Conservation (phyloP, 2,888 invertebrate species). For the Hirtodrosophila trivittata region DNA sequence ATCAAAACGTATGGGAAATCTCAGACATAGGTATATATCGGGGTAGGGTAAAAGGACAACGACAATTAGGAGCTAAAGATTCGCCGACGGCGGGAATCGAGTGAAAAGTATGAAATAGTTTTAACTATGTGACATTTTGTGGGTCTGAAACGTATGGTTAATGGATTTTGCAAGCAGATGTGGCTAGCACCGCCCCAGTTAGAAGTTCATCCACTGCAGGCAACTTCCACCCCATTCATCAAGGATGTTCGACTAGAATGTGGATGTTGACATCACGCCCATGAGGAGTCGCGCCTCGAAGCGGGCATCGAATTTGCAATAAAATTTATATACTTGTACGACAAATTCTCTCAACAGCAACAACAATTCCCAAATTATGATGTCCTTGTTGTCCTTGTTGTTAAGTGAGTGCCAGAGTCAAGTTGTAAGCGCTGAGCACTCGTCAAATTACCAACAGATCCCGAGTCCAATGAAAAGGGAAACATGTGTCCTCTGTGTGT, state of each 20-base stretch:
- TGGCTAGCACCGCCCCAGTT: conserved; percentile 48
- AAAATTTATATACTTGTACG: conserved; percentile 54
- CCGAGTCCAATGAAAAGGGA: not conserved
- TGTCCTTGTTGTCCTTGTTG: conserved; percentile 34
- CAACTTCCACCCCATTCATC: not conserved
- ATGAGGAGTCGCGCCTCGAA: conserved; percentile 8
- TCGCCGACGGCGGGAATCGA: no score
- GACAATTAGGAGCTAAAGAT: no score
- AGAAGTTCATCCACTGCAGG: no score
- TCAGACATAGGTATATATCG: no score
- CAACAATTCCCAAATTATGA: conserved; percentile 45
- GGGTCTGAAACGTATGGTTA: no score
- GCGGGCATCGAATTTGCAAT: conserved; percentile 62
- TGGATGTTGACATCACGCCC: not conserved
- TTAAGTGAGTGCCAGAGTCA: conserved; percentile 73
- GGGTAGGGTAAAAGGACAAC: no score
- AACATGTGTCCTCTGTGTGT: conserved; percentile 3
- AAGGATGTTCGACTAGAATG: not conserved
- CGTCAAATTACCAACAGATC: conserved; percentile 66
- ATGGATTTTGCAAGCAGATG: no score
- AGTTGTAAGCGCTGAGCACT: conserved; percentile 64
- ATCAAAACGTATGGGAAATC: no score
- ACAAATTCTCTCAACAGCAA: conserved; percentile 59
- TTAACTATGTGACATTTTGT: no score
- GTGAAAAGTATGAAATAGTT: no score